Evolutionary conservation across 2,888 invertebrate species (phyloP), one percentile per base, ranked within the genome.

Genomic region (Xestia ashworthii): DNA sequence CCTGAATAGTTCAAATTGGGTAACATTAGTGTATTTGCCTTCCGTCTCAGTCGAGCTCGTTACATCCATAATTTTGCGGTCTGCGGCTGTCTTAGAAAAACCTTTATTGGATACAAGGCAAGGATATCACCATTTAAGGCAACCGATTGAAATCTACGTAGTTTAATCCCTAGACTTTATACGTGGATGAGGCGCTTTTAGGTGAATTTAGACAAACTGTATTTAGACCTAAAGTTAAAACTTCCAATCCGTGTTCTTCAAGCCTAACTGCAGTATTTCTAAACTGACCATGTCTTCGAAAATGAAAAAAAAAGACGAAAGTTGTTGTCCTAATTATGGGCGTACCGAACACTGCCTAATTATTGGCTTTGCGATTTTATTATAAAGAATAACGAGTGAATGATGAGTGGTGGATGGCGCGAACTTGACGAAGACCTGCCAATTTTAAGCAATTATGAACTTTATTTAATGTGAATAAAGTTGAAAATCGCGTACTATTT

Each of bases 331-430:
- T 64, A 32, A 62, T 46, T n/a, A 66, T 25, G 88, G 81, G 83
- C 65, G 50, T 81, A 81, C 62, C 81, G 69, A 86, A 72, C 84
- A 87, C 88, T 87, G 87, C 90, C 90, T 72, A 62, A 60, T 58
- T 66, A 60, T 58, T 67, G 90, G 90, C 86, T 87, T 81, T 78
- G 67, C 68, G 55, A 74, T 74, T 69, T 76, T 86, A 74, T 78
- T 80, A 69, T 70, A 71, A 74, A 41, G 69, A 74, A 19, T 81
- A 74, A 71, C 32, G 76, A 66, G 69, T 77, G 73, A 76, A 76
- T 81, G 79, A 71, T 70, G 70, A 71, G 71, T 65, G 68, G 22
- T 16, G 62, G 62, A 38, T 16, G 32, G 58, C 38, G 53, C 62
- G 73, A 82, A 82, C 55, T 48, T 75, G 60, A 62, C 60, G 55